Evolutionary conservation across 1,140 invertebrate species (phyloP), one percentile per base, ranked within the genome.

Genomic region (Maconellicoccus hirsutus): DNA sequence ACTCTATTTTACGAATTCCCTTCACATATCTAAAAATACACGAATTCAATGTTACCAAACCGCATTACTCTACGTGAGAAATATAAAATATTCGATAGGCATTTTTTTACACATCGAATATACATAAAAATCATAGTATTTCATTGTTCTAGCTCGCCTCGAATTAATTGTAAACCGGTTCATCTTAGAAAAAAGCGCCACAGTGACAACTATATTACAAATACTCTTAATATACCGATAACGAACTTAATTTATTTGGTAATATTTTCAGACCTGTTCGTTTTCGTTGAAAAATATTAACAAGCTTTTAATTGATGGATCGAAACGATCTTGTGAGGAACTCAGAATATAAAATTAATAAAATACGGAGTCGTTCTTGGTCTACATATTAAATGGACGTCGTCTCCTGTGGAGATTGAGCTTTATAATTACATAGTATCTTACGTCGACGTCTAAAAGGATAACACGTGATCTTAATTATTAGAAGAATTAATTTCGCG

Each of bases 141-240:
- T 52, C 4, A 52, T 52, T 52, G 42, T 52, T 52, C 42, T 52
- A 52, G 42, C 42, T 52, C 10, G 42, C 42, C 42, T 52, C 42
- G 42, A 52, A 52, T 52, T 52, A 52, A 52, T 52, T 52, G 42
- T 14, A 19, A 52, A 52, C 42, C 42, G 42, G 42, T 52, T 52
- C 2, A 14, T 52, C 29, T 33, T 12, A 12, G 12, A 33, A 33
- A 52, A 52, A 52, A 19, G 42, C 42, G 6, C 29, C 29, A n/a
- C n/a, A n/a, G 33, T 52, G 42, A 52, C 42, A 52, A 52, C 42
- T 52, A 52, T 52, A 52, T 52, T 52, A 52, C 42, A 52, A 14
- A 19, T 8, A 3, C n/a, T 52, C n/a, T 16, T 52, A 3, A 52
- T 52, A 33, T 19, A 52, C n/a, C 16, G 6, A 19, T 52, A 52